A percentile compares a stretch with the other conserved stretches of the same genome.
Evolutionary conservation across 2,797 vertebrate genomes (phyloP).

Genomic region (Cyclopterus lumpus): DNA sequence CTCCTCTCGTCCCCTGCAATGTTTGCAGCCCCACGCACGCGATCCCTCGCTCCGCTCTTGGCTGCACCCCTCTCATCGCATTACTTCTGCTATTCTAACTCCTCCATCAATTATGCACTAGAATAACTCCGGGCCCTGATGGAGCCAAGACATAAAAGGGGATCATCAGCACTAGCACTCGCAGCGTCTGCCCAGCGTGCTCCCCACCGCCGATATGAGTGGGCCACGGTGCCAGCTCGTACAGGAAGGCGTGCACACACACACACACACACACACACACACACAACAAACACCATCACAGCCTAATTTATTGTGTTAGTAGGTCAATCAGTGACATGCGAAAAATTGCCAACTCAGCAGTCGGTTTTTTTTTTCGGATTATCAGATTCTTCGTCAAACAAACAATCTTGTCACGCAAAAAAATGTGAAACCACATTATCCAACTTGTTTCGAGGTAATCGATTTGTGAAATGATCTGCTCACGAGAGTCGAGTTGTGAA

Average conservation of each 20-base stretch:
- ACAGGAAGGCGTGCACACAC: constrained; percentile 15
- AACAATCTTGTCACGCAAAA: background rate
- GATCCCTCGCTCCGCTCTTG: constrained; percentile 82
- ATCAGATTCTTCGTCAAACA: background rate
- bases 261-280: constrained; percentile 10
- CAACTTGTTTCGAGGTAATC: background rate
- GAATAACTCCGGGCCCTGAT: constrained; percentile 94
- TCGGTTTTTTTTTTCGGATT: no score
- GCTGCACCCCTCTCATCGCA: constrained; percentile 88
- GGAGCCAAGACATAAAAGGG: constrained; percentile 92
- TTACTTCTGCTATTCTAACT: constrained; percentile 99
- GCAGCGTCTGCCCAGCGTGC: constrained; percentile 84
- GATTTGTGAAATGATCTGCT: background rate
- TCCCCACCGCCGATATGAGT: constrained; percentile 85
- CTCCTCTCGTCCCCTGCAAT: constrained; percentile 84
- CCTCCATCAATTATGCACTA: constrained; percentile 99
- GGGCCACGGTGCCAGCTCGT: constrained; percentile 44
- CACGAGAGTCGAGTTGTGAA: background rate
- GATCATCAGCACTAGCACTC: constrained; percentile 89
- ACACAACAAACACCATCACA: background rate
- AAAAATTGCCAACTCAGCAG: background rate
- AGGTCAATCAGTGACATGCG: constrained; percentile 34
- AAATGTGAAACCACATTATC: background rate
- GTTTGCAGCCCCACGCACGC: constrained; percentile 83
- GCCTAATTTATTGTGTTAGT: constrained; percentile 36